Base-by-base conservation (phyloP, 1,140 invertebrate genomes). In the Latrodectus geometricus region DNA sequence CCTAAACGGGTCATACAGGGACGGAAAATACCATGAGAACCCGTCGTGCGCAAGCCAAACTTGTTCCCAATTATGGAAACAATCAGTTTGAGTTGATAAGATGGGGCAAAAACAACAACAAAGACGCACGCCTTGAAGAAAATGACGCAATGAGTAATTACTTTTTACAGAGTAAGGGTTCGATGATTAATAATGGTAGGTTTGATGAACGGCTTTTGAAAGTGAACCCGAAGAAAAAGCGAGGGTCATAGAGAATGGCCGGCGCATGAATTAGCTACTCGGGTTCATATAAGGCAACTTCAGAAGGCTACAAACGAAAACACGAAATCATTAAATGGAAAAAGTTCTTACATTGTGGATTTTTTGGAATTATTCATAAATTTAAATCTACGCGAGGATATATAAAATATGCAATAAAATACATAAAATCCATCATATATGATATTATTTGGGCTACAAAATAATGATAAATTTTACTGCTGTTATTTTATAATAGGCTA, bases 161-260 rank as follows among this genome's bases (percentile, higher is more conserved):
- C 23, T 54, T 56, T 56, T n/a, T 21, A 76, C 8, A 9, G 15
- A 11, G n/a, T 50, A 35, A 49, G 48, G 76, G 54, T 61, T 66
- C 56, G 61, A 54, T 78, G 76, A 78, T 78, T 78, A 78, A 78
- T 78, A 78, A 78, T 78, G 76, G 20, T 66, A 11, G 17, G 17
- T 14, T 61, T 61, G 11, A 61, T 61, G 11, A 61, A 61, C 11
- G 17, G 17, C 54, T 61, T 61, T 61, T 61, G 54, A 61, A 61
- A 61, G 54, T 61, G 54, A 61, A 61, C 54, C 8, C 17, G 54
- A 65, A 78, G 17, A 52, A 48, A 54, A 14, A 23, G n/a, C 14
- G 7, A 35, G 66, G 61, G 76, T 78, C 61, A 68, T 78, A 4
- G 76, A 68, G 76, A 78, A 78, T 68, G 61, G 54, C 23, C 50